Percentiles rank a stretch among this genome's conserved stretches.
Conservation (phyloP, 1,140 invertebrate species). For the Aphelinus certus region DNA sequence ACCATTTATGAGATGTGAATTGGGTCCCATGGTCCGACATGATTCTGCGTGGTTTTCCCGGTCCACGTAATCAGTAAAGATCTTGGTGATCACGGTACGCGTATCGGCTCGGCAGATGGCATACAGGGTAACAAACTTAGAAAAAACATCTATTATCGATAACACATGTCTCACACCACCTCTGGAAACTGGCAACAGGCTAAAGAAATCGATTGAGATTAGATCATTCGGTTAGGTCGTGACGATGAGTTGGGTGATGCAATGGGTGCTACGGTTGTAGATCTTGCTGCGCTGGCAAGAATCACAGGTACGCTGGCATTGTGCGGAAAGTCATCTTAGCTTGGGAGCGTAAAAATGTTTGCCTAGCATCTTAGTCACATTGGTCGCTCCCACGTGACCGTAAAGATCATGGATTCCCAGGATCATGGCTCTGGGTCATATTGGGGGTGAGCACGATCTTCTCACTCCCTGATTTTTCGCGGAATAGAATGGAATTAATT, state of each 20-base stretch:
- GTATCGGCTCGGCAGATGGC: background rate
- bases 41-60: slow-evolving; percentile 10
- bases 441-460: background rate
- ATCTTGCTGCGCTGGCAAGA: background rate
- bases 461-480: no score
- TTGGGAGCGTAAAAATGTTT: background rate
- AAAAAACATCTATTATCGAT: slow-evolving; percentile 13
- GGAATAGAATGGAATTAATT: no score
- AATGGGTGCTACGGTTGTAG: background rate
- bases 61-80: slow-evolving; percentile 16
- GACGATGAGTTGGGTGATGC: background rate
- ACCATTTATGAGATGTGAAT: slow-evolving; percentile 40
- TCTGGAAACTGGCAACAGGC: no score
- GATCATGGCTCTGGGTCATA: background rate
- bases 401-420: background rate
- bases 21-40: slow-evolving; percentile 41
- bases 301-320: background rate
- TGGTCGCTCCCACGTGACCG: background rate
- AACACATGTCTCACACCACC: no score
- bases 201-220: no score
- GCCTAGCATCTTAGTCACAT: background rate
- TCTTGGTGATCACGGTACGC: slow-evolving; percentile 1
- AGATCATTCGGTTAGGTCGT: background rate
- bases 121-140: slow-evolving; percentile 23
- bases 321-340: background rate